Evolutionary conservation across 1,140 invertebrate genomes (phyloP), one percentile per base, ranked within the genome.

Genomic region (Drosophila biarmipes): DNA sequence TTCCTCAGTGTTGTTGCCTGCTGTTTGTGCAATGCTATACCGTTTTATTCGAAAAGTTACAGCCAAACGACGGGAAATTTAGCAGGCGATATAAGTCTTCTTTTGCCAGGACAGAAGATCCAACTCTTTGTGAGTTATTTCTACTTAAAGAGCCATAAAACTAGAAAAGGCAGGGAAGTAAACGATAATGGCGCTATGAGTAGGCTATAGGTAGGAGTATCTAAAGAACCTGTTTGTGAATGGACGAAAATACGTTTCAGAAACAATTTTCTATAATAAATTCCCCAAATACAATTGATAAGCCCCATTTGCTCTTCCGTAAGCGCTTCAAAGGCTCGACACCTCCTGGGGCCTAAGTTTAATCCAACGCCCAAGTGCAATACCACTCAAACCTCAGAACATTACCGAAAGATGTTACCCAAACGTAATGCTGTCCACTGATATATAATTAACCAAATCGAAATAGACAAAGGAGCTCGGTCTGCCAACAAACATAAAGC

Each of bases 21-120:
- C 85, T 86, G 82, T 72, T 78, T 51, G 59, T 80, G 56, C 69
- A 42, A 66, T 76, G 72, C 59, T 75, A 74, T 76, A 52, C 34
- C 52, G 19, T 59, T 58, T 76, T 75, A 68, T 75, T 48, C 31
- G 43, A 68, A 68, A 76, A 76, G 37, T 76, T 76, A 45, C 29
- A 42, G 58, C 40, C 54, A 67, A 67, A 42, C 40, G 45, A 54
- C 76, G 73, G 54, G 48, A 59, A 75, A 59, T 67, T 54, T 42
- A 17, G 53, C 42, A 29, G 40, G 71, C 51, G 48, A 54, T 53
- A 58, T 75, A 75, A 74, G 48, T 52, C 48, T 34, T 58, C 17
- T n/a, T 21, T 8, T 31, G 6, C 29, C 10, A 31, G 15, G 31
- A 48, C 8, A 8, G n/a, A 48, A 7, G 15, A 29, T 49, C n/a